A percentile compares a stretch with the other conserved stretches of the same genome.
These are phyloP conservation scores for Taphrorychus bicolor DNA, from an alignment of 2,888 invertebrate species.

Conservation along the genomic window DNA sequence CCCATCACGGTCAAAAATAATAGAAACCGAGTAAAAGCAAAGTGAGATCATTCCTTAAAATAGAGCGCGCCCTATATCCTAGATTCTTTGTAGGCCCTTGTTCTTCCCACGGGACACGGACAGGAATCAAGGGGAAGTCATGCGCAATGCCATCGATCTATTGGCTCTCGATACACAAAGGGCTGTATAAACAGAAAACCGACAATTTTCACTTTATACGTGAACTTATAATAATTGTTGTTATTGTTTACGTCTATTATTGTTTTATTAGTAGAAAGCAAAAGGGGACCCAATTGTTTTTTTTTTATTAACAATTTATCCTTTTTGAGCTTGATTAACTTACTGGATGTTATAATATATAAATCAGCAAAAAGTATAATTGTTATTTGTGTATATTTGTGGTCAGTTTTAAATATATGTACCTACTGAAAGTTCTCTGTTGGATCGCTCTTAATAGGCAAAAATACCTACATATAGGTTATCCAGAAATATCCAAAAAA, in stretches of 20 bases:
- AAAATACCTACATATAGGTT: neutral
- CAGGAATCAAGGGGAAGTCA: slow-evolving; percentile 5
- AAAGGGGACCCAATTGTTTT: no score
- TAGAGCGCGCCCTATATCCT: slow-evolving; percentile 7
- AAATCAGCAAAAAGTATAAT: no score
- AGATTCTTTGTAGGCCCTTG: no score
- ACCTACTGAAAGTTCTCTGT: no score
- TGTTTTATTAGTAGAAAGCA: no score
- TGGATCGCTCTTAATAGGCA: neutral
- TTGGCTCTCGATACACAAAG: neutral
- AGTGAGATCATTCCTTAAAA: slow-evolving; percentile 8
- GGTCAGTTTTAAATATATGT: no score
- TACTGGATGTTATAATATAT: no score
- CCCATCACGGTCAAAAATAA: neutral
- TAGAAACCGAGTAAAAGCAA: neutral
- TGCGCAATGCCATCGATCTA: slow-evolving; percentile 24
- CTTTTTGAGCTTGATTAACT: no score
- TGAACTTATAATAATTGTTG: neutral
- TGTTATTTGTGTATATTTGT: no score
- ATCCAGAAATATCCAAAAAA: neutral
- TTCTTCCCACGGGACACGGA: slow-evolving; percentile 15
- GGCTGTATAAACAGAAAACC: slow-evolving; percentile 1
- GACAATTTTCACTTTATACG: neutral
- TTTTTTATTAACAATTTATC: no score
- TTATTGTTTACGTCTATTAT: neutral